Evolutionary conservation across 2,888 invertebrate species (phyloP), one percentile per base, ranked within the genome.

Genomic region (Boloria euphrosyne): DNA sequence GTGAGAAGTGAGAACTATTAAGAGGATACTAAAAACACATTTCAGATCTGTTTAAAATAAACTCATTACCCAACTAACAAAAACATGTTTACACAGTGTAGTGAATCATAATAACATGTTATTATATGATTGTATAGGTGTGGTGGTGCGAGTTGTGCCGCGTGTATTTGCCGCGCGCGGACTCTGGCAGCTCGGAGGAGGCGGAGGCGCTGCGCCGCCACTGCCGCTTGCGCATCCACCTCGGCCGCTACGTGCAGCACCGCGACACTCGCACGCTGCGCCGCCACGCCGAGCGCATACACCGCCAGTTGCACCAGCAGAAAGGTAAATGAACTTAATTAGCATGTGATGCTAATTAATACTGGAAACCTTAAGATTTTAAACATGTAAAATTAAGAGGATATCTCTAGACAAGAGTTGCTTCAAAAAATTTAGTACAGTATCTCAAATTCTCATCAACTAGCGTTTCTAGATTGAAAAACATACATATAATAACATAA

Each of bases 71-170:
- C 31, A 31, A 10, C 10, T 7, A 31, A 31, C 10, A 31, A 31
- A 7, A 31, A 31, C 6, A 31, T 10, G 10, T 31, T 10, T 31
- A 31, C 22, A 31, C 10, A 10, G 10, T 1, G 31, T 6, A 31
- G 31, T 31, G 31, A 31, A 31, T 31, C 1, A 2, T 10, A 31
- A 31, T 31, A 7, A 7, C 31, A 31, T 27, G 6, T 22, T 2
- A 27, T 27, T 3, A 5, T 5, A 27, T 27, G 27, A 10, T n/a
- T n/a, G n/a, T 31, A 31, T 62, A 92, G 92, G 92, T 92, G 13
- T 94, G 95, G 86, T 96, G 95, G 85, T 97, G 97, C 82, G 96
- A 96, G 78, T 84, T 97, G 68, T 97, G 97, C 85, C 95, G 95
- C 77, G 93, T 95, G 79, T 96, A 96, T 84, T 85, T 97, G 77